phyloP scores from a whole-genome alignment of 2,113 vertebrate species.

The Notarius quadriscutis region DNA sequence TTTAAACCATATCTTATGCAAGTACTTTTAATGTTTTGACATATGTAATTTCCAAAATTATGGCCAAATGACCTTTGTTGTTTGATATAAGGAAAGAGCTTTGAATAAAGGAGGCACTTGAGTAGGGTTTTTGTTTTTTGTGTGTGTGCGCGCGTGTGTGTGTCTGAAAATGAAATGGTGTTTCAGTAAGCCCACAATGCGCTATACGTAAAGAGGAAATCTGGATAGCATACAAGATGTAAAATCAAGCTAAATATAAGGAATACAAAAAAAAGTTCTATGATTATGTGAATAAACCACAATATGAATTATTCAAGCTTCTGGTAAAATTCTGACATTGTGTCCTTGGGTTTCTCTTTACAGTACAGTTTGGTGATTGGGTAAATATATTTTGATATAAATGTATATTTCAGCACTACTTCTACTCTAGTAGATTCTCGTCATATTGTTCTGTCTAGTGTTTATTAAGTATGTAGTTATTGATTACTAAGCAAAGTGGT shows the following conservation, averaged over 20 bases:
- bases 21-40: neutral
- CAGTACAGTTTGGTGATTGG: neutral
- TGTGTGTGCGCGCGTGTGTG: too few species aligned
- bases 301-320: neutral
- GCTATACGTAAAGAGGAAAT: neutral
- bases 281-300: neutral
- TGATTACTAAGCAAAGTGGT: slow-evolving; percentile 14
- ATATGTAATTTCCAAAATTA: neutral
- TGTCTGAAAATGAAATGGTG: neutral
- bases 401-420: neutral
- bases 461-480: neutral
- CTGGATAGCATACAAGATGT: neutral
- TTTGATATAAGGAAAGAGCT: neutral
- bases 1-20: neutral
- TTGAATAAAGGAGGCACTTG: neutral
- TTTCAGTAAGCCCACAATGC: neutral
- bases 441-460: neutral
- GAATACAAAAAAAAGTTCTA: neutral
- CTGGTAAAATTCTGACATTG: neutral
- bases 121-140: neutral
- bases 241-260: neutral
- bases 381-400: neutral
- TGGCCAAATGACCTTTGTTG: neutral
- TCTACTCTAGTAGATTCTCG: neutral
- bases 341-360: neutral